Base-by-base conservation (phyloP, 1,140 invertebrate genomes). In the Pseudachorutes palmiensis region DNA sequence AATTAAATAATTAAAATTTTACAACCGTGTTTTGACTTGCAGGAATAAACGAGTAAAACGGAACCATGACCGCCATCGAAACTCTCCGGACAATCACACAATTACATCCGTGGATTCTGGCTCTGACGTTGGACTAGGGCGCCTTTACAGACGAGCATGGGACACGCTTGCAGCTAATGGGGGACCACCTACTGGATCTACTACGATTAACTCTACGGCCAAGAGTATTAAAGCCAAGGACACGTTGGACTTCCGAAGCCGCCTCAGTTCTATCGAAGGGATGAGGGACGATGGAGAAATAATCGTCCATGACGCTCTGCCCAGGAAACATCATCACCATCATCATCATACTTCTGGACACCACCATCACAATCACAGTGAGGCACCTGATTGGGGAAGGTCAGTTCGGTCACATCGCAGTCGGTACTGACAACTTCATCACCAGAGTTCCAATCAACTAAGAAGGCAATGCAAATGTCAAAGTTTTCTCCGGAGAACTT, bases 51-150 rank as follows among this genome's bases (percentile, higher is more conserved):
- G 71, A 68, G 65, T 65, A 84, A 78, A 86, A 84, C 79, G 84
- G 86, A 91, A 91, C 81, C 88, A 91, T 75, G 90, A 91, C 78
- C 84, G 88, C 55, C 51, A 91, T 78, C 86, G 89, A 74, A 87
- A 88, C 70, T 91, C 90, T 12, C 88, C 89, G 30, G 90, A 92
- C 78, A 91, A 89, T 79, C 90, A 91, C 76, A 92, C 89, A 14
- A 89, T 91, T 33, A 90, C 89, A 28, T 91, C 89, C 32, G 88
- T 91, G 74, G 89, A 91, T 75, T 90, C 89, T n/a, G 72, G 72
- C 14, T 74, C 72, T 9, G 72, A 74, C 41, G 72, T 64, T 1
- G 72, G 72, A 14, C 48, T 74, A 12, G 72, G 72, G 33, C 67
- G 72, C 5, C 45, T 74, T 32, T 74, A 74, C 48, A 61, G 72